phyloP scores from a whole-genome alignment of 1,140 invertebrate genomes.

The Fopius arisanus region DNA sequence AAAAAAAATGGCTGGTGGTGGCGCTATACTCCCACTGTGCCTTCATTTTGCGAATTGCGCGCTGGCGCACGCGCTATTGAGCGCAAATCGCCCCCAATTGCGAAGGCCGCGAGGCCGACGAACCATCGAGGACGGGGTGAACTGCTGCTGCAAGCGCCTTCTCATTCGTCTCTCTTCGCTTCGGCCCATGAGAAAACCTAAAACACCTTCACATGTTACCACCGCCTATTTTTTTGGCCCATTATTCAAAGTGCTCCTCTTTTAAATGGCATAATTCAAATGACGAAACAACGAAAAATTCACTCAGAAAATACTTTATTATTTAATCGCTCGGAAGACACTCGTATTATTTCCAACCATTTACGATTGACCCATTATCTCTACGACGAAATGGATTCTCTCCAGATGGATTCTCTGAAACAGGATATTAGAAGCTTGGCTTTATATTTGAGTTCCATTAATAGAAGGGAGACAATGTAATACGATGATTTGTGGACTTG shows the following conservation, averaged over 20 bases:
- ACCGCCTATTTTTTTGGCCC: neutral
- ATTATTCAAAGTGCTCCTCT: no score
- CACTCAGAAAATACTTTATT: no score
- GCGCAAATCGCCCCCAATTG: constrained; percentile 50
- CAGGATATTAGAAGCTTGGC: neutral
- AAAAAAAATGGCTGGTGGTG: neutral
- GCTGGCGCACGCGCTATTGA: neutral
- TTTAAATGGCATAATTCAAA: no score
- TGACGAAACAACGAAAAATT: no score
- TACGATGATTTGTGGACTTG: neutral
- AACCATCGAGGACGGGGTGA: constrained; percentile 63
- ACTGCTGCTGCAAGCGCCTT: constrained; percentile 39
- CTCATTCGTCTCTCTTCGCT: constrained; percentile 36
- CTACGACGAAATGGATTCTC: neutral
- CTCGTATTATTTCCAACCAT: no score
- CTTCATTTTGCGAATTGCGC: neutral
- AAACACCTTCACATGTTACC: constrained; percentile 50
- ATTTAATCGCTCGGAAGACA: no score
- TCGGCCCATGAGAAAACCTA: constrained; percentile 36
- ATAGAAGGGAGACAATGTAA: neutral
- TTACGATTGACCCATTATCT: no score
- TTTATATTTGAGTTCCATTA: neutral
- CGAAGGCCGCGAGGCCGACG: constrained; percentile 61
- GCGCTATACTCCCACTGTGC: neutral
- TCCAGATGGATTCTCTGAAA: neutral